phyloP scores from a whole-genome alignment of 1,140 invertebrate genomes.

The Andricus grossulariae region DNA sequence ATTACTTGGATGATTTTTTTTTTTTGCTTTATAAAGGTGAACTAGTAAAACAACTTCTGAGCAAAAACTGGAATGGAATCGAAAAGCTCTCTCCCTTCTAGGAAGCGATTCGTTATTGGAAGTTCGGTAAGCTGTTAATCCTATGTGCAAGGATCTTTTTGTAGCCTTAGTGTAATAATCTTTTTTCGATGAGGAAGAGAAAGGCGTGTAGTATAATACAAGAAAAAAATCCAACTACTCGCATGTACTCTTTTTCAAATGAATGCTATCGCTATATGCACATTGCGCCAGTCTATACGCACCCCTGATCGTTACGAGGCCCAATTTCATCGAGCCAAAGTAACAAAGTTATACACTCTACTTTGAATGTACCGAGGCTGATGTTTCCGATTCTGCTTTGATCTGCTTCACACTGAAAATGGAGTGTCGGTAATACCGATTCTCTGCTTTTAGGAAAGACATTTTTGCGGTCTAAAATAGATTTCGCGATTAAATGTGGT shows the following conservation, averaged over 20 bases:
- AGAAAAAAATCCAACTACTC: not conserved
- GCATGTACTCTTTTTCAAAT: not conserved
- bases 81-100: not conserved
- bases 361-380: too few species aligned
- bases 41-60: not conserved
- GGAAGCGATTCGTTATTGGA: constrained; percentile 2
- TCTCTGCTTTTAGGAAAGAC: not conserved
- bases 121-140: not conserved
- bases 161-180: constrained; percentile 9
- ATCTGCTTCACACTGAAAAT: not conserved
- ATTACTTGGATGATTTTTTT: not conserved
- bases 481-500: not conserved
- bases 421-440: not conserved
- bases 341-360: not conserved
- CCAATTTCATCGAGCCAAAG: not conserved
- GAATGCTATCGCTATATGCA: not conserved
- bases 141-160: constrained; percentile 5
- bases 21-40: not conserved
- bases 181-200: not conserved
- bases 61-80: constrained; percentile 2
- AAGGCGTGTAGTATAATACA: not conserved
- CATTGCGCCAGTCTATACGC: not conserved
- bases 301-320: too few species aligned
- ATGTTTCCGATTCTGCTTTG: not conserved
- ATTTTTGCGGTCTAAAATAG: not conserved